These are phyloP conservation scores for Enteromius paludinosus DNA, from an alignment of 2,797 vertebrate genomes.

Conservation along the genomic window DNA sequence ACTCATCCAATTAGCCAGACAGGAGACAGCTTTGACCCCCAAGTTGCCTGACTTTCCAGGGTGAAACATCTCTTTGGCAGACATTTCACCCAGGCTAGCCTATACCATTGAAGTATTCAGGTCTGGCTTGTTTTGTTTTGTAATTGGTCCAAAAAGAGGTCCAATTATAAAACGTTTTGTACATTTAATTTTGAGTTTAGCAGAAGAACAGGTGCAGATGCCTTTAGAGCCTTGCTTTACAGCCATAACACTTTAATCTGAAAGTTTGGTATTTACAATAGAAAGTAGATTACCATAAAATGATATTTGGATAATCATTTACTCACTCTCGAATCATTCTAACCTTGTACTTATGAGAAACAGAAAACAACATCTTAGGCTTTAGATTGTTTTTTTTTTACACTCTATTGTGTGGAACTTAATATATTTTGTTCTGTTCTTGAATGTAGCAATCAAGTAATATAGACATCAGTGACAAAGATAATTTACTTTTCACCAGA, in stretches of 20 bases:
- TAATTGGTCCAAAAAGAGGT: not conserved
- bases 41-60: conserved; percentile 28
- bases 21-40: conserved; percentile 66
- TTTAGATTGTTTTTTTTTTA: no score
- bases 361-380: not conserved
- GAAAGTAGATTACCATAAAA: not conserved
- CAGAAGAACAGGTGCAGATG: not conserved
- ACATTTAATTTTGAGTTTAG: not conserved
- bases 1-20: conserved; percentile 78
- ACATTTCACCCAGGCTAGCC: not conserved
- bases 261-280: not conserved
- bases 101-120: not conserved
- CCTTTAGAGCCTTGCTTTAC: not conserved
- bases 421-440: no score
- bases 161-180: not conserved
- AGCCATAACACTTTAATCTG: not conserved
- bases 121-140: not conserved
- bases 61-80: conserved; percentile 34
- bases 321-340: not conserved
- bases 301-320: not conserved
- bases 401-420: no score
- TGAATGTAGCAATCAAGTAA: no score
- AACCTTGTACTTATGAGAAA: not conserved
- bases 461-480: not conserved
- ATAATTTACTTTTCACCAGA: not conserved